Evolutionary conservation across 2,888 invertebrate species (phyloP).

Genomic region (Dicyrtoma fusca): DNA sequence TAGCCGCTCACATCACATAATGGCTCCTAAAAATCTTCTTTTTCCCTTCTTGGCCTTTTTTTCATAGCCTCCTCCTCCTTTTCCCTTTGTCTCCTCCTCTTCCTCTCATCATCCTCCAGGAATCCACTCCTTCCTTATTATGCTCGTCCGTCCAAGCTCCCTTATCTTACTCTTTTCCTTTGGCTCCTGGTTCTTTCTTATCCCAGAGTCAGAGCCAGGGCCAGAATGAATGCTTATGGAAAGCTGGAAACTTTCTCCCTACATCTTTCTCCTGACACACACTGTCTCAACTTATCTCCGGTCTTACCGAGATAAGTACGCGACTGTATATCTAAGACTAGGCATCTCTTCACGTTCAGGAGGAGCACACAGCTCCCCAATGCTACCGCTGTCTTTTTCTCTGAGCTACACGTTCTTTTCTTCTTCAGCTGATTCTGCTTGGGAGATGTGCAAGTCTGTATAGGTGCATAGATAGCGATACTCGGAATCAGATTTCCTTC

Average conservation of each 20-base stretch:
- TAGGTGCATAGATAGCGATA: no score
- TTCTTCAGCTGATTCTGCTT: no score
- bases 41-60: constrained; percentile 17
- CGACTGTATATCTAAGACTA: no score
- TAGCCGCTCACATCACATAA: constrained; percentile 44
- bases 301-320: background rate
- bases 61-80: constrained; percentile 9
- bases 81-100: constrained; percentile 28
- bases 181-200: background rate
- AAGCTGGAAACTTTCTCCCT: background rate
- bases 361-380: no score
- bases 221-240: no score
- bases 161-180: background rate
- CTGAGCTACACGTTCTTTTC: no score
- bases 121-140: background rate
- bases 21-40: constrained; percentile 41
- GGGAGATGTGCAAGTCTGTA: no score
- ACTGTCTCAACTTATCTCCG: background rate
- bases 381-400: constrained; percentile 9
- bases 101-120: background rate
- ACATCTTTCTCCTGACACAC: constrained; percentile 1
- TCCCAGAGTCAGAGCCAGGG: no score
- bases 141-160: background rate
- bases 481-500: background rate
- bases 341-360: no score